Base-by-base conservation (phyloP, 1,140 invertebrate species). In the Luehdorfia chinensis region DNA sequence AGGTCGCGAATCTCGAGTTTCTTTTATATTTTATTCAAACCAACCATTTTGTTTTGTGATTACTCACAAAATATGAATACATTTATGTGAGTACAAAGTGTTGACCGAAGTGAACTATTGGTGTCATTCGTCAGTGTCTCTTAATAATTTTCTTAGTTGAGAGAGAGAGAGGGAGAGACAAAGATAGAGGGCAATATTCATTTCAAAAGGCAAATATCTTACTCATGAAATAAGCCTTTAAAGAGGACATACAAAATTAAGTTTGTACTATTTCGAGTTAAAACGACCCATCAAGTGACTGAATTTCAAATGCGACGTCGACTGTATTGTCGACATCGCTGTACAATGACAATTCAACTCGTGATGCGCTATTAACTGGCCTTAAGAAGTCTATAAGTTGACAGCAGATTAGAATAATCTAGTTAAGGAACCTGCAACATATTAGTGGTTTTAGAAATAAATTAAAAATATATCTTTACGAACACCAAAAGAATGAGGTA, bases 111-210 rank as follows among this genome's bases (percentile, higher is more conserved):
- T 52, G 66, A 75, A 66, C 77, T 84, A 80, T 80, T 75, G 71
- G 62, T 59, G 58, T 77, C 69, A 79, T 84, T 67, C 74, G 71
- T 84, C 75, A 77, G 62, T 75, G 75, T 79, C 75, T 65, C 57
- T 75, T 56, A 59, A 69, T 74, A 76, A 78, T 78, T 78, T 80
- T 64, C 71, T 67, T 56, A 63, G 57, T 50, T 41, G 50, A 52
- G 53, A n/a, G n/a, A n/a, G n/a, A n/a, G n/a, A n/a, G n/a, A n/a
- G n/a, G n/a, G n/a, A n/a, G n/a, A n/a, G n/a, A n/a, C n/a, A n/a
- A n/a, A n/a, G n/a, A n/a, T n/a, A n/a, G n/a, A 62, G 59, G 58
- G 59, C 62, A 72, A 75, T 74, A 68, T 77, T 72, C 73, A 62
- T 69, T 73, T 65, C 62, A 64, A 66, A 79, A 76, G 66, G 73